Percentiles rank a stretch among this genome's conserved stretches.
These are phyloP conservation scores for human DNA, from an alignment of 2,113 vertebrate species.

Conservation along the genomic window GRCh38 chr16:54918501-54919000, in stretches of 20 bases:
- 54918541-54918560: not conserved
- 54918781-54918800: not conserved
- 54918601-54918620: not conserved
- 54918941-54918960: conserved; percentile 55
- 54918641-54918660: not conserved
- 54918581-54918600: not conserved
- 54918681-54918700: not conserved
- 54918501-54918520: not conserved
- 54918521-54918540: not conserved
- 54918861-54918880: not conserved
- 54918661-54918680: not conserved
- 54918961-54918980: conserved; percentile 46
- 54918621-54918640: not conserved
- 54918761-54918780: not conserved
- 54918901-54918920: conserved; percentile 44
- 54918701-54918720: conserved; percentile 2
- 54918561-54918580: not conserved
- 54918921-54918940: conserved; percentile 32
- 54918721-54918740: conserved; percentile 22
- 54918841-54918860: not conserved
- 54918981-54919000: not conserved
- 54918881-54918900: conserved; percentile 13
- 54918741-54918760: not conserved
- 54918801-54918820: not conserved
- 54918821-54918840: not conserved